Evolutionary conservation across 2,888 invertebrate genomes (phyloP).

Genomic region (Dryobotodes eremita): DNA sequence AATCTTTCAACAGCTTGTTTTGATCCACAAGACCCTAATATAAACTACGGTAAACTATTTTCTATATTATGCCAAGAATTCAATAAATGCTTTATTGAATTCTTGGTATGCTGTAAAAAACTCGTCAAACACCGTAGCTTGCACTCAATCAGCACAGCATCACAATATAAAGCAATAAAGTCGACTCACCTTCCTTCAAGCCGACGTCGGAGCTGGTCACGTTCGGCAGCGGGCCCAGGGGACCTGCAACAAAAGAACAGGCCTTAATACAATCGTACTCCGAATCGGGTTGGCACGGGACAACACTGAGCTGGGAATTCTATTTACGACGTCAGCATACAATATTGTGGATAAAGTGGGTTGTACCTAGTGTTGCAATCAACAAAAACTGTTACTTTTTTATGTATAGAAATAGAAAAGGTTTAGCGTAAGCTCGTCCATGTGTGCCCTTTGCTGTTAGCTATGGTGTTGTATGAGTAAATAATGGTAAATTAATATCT

Average conservation of each 20-base stretch:
- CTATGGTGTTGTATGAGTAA: neutral
- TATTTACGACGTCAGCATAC: neutral
- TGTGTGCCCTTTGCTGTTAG: neutral
- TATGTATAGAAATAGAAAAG: neutral
- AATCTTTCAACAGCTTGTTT: no score
- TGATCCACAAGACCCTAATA: no score
- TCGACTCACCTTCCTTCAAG: conserved; percentile 81
- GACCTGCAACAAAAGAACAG: conserved; percentile 80
- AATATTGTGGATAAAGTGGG: neutral
- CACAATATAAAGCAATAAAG: neutral
- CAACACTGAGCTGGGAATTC: neutral
- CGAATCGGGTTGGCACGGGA: neutral
- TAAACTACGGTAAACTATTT: no score
- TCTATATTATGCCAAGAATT: no score
- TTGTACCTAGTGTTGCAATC: neutral
- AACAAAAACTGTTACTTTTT: neutral
- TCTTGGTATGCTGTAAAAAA: no score
- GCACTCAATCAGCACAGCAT: neutral
- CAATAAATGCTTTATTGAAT: no score
- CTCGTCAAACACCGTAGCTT: neutral
- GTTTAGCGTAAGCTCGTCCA: no score
- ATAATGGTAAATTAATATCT: neutral
- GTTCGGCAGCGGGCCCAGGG: conserved; percentile 83
- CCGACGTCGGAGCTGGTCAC: conserved; percentile 82
- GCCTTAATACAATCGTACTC: conserved; percentile 42